Conservation (phyloP, 2,113 vertebrate genomes). For the Lanius ludovicianus region DNA sequence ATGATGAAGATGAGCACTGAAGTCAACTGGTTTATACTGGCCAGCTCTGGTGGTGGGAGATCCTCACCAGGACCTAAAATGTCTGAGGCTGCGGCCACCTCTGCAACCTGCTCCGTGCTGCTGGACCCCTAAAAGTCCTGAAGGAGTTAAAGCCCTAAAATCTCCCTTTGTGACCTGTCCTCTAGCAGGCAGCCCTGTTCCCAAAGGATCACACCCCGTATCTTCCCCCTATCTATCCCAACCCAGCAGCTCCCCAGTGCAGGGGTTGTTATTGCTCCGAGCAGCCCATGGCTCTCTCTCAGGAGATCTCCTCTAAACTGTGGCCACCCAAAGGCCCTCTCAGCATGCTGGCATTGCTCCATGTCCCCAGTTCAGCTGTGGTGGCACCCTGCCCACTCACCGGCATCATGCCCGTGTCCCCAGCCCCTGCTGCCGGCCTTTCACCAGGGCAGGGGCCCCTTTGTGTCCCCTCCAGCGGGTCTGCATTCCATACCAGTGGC, state of each 20-base stretch:
- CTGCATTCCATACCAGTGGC: background rate
- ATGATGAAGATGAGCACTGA: background rate
- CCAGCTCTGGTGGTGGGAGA: background rate
- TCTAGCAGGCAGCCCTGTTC: background rate
- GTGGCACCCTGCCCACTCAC: background rate
- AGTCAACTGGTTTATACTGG: background rate
- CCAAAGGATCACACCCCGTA: background rate
- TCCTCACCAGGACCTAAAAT: accelerated
- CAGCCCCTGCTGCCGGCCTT: background rate
- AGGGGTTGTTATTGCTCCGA: background rate
- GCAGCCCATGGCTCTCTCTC: background rate
- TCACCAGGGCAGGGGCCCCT: accelerated
- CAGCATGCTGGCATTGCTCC: accelerated
- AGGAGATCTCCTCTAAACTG: background rate
- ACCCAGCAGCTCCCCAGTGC: accelerated
- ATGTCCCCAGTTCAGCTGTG: accelerated
- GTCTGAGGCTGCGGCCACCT: background rate
- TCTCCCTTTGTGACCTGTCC: background rate
- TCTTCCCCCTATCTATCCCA: accelerated
- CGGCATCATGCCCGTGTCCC: accelerated
- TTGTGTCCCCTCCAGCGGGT: accelerated
- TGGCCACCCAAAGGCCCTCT: accelerated
- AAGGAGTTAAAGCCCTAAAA: background rate
- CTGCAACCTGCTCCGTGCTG: background rate
- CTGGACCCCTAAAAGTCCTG: background rate